Evolutionary conservation across 1,140 invertebrate genomes (phyloP).

Genomic region (Chlorops oryzae): DNA sequence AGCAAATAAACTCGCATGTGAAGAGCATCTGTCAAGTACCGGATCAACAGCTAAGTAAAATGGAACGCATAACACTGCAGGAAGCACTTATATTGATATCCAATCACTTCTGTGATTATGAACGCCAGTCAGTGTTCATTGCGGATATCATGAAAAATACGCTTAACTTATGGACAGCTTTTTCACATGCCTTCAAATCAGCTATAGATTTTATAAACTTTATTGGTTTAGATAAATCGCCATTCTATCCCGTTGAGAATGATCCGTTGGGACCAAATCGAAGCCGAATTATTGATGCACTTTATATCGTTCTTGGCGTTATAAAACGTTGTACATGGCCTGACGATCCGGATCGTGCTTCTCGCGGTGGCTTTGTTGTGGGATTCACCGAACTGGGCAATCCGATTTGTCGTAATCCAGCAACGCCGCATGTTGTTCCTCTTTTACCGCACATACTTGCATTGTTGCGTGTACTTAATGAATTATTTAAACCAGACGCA

Average conservation of each 20-base stretch:
- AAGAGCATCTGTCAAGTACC: slow-evolving; percentile 58
- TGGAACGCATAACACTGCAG: slow-evolving; percentile 75
- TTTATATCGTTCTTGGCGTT: slow-evolving; percentile 71
- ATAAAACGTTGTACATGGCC: slow-evolving; percentile 81
- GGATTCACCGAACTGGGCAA: slow-evolving; percentile 68
- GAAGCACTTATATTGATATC: slow-evolving; percentile 75
- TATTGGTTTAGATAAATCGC: slow-evolving; percentile 67
- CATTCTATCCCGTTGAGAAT: slow-evolving; percentile 49
- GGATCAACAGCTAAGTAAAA: slow-evolving; percentile 64
- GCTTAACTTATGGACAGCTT: slow-evolving; percentile 56
- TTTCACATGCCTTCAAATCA: slow-evolving; percentile 57
- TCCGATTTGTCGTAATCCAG: slow-evolving; percentile 77
- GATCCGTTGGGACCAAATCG: slow-evolving; percentile 47
- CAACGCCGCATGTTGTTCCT: slow-evolving; percentile 71
- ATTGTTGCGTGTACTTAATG: slow-evolving; percentile 70
- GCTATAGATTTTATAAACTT: slow-evolving; percentile 67
- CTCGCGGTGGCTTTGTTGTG: slow-evolving; percentile 73
- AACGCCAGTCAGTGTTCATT: slow-evolving; percentile 74
- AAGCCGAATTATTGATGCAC: slow-evolving; percentile 57
- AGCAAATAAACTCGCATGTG: slow-evolving; percentile 70
- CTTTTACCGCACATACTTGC: slow-evolving; percentile 70
- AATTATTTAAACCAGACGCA: slow-evolving; percentile 66
- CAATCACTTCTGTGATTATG: slow-evolving; percentile 85
- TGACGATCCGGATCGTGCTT: slow-evolving; percentile 69
- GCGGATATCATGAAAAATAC: slow-evolving; percentile 67